Conservation (phyloP, 2,113 vertebrate genomes). For the Python bivittatus region DNA sequence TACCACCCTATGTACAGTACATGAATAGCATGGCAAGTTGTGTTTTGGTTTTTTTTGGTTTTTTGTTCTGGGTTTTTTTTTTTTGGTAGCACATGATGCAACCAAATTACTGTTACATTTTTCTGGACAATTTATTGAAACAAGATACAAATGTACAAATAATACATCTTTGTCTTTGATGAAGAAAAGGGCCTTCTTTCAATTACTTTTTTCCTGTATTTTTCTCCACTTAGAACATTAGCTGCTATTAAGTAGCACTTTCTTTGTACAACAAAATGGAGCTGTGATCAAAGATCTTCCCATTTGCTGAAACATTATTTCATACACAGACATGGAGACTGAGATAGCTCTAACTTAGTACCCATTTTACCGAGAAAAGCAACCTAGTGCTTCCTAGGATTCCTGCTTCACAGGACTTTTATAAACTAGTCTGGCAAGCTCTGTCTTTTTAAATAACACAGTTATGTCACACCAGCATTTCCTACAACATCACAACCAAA, state of each 20-base stretch:
- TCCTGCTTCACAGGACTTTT: constrained; percentile 25
- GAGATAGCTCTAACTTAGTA: constrained; percentile 19
- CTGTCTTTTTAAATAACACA: constrained; percentile 23
- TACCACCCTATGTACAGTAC: background rate
- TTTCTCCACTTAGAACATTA: constrained; percentile 62
- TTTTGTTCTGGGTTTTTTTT: constrained; percentile 46
- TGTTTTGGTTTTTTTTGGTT: constrained; percentile 37
- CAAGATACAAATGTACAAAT: constrained; percentile 66
- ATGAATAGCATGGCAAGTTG: constrained; percentile 51
- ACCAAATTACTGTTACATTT: constrained; percentile 68
- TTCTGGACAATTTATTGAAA: constrained; percentile 72
- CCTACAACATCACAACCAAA: constrained; percentile 42
- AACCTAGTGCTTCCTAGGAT: constrained; percentile 25
- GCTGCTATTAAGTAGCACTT: constrained; percentile 62
- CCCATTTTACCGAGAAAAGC: constrained; percentile 47
- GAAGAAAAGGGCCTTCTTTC: constrained; percentile 66
- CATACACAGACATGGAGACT: constrained; percentile 47
- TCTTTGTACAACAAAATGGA: constrained; percentile 66
- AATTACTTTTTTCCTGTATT: constrained; percentile 46
- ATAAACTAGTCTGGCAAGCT: constrained; percentile 24
- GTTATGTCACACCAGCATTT: constrained; percentile 24
- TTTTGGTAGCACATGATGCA: constrained; percentile 65
- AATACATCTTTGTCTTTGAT: constrained; percentile 71
- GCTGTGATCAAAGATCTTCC: constrained; percentile 74
- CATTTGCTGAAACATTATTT: constrained; percentile 70